Conservation (phyloP, 1,140 invertebrate species). For the Lamellibrachia luymesi region DNA sequence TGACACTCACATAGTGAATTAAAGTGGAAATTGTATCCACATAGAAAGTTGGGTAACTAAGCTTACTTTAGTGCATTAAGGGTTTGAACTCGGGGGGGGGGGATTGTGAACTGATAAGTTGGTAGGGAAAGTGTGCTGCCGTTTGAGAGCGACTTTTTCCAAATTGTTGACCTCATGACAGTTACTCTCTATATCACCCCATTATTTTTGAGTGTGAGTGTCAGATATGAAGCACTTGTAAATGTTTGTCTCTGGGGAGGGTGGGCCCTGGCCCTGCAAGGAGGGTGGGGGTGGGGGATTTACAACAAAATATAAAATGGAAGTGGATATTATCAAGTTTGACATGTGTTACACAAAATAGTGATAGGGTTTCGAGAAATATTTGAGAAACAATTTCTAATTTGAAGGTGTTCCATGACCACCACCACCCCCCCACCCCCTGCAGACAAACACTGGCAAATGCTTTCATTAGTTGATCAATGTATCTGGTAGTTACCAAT, state of each 20-base stretch:
- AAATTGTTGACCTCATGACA: background rate
- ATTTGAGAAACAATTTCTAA: too few relatives aligned
- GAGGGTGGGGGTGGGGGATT: background rate
- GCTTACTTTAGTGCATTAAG: background rate
- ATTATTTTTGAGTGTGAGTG: background rate
- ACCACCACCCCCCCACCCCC: too few relatives aligned
- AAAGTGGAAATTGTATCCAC: background rate
- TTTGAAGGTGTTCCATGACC: background rate
- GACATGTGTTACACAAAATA: background rate
- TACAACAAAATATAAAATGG: background rate
- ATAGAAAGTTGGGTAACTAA: background rate
- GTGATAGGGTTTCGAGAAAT: too few relatives aligned
- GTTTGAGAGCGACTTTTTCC: too few relatives aligned
- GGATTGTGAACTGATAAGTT: background rate
- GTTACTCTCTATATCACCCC: background rate
- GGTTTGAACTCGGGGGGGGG: background rate
- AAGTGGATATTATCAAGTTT: background rate
- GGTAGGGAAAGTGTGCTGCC: background rate
- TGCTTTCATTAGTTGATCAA: background rate
- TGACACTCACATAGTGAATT: background rate
- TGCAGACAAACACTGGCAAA: background rate
- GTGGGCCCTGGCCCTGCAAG: background rate
- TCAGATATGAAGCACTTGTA: constrained; percentile 1
- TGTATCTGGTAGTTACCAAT: background rate
- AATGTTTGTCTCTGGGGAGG: background rate